Conservation (phyloP, 2,797 vertebrate species). For the Bradypodion ventrale region DNA sequence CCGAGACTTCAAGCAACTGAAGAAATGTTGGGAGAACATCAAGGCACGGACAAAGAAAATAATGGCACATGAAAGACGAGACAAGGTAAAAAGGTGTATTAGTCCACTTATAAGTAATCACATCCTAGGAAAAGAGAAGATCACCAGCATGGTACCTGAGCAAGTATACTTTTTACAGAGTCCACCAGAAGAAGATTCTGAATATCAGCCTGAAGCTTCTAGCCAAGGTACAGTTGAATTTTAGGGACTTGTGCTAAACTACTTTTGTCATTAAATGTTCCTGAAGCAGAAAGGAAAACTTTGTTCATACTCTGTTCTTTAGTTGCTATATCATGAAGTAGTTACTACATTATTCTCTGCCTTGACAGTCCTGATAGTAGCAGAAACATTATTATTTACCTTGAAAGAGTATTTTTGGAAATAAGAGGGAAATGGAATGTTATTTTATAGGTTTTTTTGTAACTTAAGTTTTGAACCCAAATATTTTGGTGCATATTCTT, state of each 20-base stretch:
- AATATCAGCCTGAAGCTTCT: constrained; percentile 76
- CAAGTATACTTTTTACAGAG: constrained; percentile 82
- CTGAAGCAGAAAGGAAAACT: neutral
- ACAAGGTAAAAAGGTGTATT: constrained; percentile 79
- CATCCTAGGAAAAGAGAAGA: constrained; percentile 80
- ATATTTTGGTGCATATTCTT: neutral
- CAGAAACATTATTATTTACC: neutral
- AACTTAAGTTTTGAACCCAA: neutral
- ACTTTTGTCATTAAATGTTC: constrained; percentile 14
- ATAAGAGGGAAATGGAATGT: neutral
- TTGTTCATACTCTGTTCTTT: neutral
- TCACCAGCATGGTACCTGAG: constrained; percentile 78
- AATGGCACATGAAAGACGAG: constrained; percentile 81
- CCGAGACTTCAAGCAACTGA: constrained; percentile 82
- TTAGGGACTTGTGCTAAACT: constrained; percentile 20
- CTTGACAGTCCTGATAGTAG: neutral
- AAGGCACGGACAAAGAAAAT: constrained; percentile 85
- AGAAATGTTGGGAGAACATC: constrained; percentile 86
- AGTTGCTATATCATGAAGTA: neutral
- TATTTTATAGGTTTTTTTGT: neutral
- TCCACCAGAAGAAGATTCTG: constrained; percentile 77
- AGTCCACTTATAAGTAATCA: constrained; percentile 78
- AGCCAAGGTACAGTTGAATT: constrained; percentile 73
- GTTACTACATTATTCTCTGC: too few relatives aligned
- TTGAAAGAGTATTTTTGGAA: neutral